Conservation (phyloP, 2,888 invertebrate genomes). For the Ctena decussata region DNA sequence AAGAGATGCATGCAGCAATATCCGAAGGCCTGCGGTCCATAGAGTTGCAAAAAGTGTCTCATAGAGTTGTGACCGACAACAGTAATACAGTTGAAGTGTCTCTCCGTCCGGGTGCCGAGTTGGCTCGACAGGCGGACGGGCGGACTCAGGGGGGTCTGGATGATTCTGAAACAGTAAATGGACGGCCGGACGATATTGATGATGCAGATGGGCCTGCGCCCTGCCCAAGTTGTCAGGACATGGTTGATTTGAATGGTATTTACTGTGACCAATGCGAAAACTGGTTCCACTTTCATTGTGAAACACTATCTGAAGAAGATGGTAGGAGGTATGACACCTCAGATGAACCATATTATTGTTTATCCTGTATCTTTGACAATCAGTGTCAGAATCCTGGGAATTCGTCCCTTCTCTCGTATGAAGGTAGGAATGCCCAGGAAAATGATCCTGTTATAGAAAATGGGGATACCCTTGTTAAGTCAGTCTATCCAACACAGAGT, state of each 20-base stretch:
- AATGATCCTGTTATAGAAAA: neutral
- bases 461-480: neutral
- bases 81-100: neutral
- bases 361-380: neutral
- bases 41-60: neutral
- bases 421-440: neutral
- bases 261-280: neutral
- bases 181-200: neutral
- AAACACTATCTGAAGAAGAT: neutral
- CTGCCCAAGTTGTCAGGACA: neutral
- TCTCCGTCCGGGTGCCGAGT: neutral
- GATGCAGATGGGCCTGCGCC: neutral
- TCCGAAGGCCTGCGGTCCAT: neutral
- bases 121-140: neutral
- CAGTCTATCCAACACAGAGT: neutral
- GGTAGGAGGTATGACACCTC: neutral
- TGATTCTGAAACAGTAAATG: neutral
- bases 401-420: neutral
- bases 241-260: neutral
- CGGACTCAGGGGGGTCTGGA: neutral
- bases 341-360: neutral
- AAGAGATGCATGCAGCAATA: neutral
- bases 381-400: neutral
- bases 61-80: neutral
- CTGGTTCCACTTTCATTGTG: neutral